Conservation (phyloP, 1,140 invertebrate species). For the Diploscapter pachys region DNA sequence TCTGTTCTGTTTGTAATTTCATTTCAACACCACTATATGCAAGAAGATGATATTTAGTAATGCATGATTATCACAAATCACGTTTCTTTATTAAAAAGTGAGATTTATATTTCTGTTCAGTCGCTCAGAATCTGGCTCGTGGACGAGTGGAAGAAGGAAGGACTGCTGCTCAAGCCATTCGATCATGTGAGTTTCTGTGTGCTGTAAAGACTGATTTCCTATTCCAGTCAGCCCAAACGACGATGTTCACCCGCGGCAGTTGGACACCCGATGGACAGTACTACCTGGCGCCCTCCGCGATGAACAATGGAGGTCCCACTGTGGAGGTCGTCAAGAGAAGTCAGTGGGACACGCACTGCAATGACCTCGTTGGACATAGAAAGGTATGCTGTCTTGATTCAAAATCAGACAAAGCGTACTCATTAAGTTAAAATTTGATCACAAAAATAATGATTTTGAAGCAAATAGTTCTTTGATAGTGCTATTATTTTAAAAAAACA, state of each 20-base stretch:
- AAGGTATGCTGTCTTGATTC: slow-evolving; percentile 90
- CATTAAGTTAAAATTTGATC: not conserved
- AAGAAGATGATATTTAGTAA: too few species aligned
- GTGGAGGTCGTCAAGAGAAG: slow-evolving; percentile 80
- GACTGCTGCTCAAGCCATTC: slow-evolving; percentile 82
- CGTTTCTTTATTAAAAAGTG: too few species aligned
- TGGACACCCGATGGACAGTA: slow-evolving; percentile 98
- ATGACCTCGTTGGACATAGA: slow-evolving; percentile 93
- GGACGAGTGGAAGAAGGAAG: slow-evolving; percentile 82
- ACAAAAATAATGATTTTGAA: not conserved
- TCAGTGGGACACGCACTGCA: slow-evolving; percentile 78
- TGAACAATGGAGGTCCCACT: slow-evolving; percentile 77
- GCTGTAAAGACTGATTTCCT: not conserved
- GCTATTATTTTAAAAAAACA: not conserved
- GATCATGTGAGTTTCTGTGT: slow-evolving; percentile 67
- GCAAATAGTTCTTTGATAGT: not conserved
- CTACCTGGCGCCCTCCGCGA: slow-evolving; percentile 90
- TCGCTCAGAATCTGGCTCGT: slow-evolving; percentile 89
- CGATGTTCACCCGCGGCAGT: slow-evolving; percentile 81
- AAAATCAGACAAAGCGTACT: slow-evolving; percentile 61
- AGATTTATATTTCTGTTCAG: too few species aligned
- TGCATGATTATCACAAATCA: too few species aligned
- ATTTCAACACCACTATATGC: too few species aligned
- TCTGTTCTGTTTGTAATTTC: too few species aligned
- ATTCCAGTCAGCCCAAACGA: slow-evolving; percentile 71